Evolutionary conservation across 1,140 invertebrate species (phyloP), one percentile per base, ranked within the genome.

Genomic region (Eufriesea mexicana): DNA sequence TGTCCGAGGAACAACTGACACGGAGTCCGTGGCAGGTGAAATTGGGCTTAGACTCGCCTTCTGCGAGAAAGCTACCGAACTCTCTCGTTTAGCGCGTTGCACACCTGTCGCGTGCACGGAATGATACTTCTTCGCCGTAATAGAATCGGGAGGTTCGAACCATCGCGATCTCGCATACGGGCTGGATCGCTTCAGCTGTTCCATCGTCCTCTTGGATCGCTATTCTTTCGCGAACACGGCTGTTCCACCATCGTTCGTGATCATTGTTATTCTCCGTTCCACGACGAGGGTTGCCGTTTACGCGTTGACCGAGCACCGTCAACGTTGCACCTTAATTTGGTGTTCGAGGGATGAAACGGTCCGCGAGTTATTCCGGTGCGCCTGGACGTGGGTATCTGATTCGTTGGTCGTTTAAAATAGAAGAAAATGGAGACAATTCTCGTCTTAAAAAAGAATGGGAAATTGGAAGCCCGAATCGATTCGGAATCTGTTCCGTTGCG

Each of bases 101-200:
- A 55, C 85, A 87, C 83, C 88, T 89, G 87, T 89, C 88, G 84
- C 64, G 16, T 59, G 49, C 78, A 73, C 64, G 59, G 20, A 84
- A 62, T 77, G 68, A 77, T 75, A 81, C 61, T 55, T 49, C 16
- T 80, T 62, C 28, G 14, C 18, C 16, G 51, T 54, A 20, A 75
- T 75, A 67, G 79, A 81, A 57, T 57, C 72, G n/a, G 47, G 57
- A 18, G n/a, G 45, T 8, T n/a, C 54, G 28, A 73, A 9, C 42
- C 68, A 54, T 45, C n/a, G n/a, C 23, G 28, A 66, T 66, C n/a
- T 47, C 35, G 35, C 6, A 45, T 28, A 66, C 70, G 12, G 12
- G 61, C 12, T 10, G 18, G n/a, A 49, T 28, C 23, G 72, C 35
- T 75, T 81, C 79, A 81, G 71, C 79, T 81, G 79, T 67, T 81